Percentiles rank a stretch among this genome's conserved stretches.
Evolutionary conservation across 2,888 invertebrate genomes (phyloP).

Genomic region (Drosophila sordidapex): DNA sequence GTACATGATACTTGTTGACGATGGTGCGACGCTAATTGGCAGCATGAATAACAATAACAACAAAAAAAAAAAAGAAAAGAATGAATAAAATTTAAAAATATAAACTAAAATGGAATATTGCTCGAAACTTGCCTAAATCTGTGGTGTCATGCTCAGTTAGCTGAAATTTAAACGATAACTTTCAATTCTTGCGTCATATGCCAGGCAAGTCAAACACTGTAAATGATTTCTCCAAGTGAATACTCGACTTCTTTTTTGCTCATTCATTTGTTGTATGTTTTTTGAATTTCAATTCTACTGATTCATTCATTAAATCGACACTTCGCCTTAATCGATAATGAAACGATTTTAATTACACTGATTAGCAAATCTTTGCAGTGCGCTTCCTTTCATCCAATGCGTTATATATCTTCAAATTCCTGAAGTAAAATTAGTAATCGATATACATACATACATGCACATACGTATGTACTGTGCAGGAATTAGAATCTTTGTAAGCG

Average conservation of each 20-base stretch:
- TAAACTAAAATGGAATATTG: neutral
- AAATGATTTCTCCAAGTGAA: neutral
- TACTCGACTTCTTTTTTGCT: neutral
- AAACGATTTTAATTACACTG: neutral
- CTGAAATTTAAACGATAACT: slow-evolving; percentile 5
- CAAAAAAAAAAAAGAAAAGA: neutral
- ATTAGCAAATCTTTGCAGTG: neutral
- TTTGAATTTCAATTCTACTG: neutral
- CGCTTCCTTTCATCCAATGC: neutral
- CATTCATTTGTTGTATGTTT: neutral
- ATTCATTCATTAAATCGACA: neutral
- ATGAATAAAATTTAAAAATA: neutral
- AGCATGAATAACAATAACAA: slow-evolving; percentile 9
- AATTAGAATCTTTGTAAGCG: neutral
- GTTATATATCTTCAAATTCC: neutral
- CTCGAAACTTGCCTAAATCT: neutral
- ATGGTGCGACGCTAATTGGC: slow-evolving; percentile 38
- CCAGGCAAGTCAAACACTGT: too few species aligned
- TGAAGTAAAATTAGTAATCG: neutral
- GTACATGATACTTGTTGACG: neutral
- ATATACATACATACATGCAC: too few species aligned
- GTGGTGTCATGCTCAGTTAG: slow-evolving; percentile 22
- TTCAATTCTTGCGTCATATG: slow-evolving; percentile 16
- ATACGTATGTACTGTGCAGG: neutral
- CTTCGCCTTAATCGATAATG: neutral